Conservation (phyloP, 2,113 vertebrate species). For the Chiloscyllium plagiosum region DNA sequence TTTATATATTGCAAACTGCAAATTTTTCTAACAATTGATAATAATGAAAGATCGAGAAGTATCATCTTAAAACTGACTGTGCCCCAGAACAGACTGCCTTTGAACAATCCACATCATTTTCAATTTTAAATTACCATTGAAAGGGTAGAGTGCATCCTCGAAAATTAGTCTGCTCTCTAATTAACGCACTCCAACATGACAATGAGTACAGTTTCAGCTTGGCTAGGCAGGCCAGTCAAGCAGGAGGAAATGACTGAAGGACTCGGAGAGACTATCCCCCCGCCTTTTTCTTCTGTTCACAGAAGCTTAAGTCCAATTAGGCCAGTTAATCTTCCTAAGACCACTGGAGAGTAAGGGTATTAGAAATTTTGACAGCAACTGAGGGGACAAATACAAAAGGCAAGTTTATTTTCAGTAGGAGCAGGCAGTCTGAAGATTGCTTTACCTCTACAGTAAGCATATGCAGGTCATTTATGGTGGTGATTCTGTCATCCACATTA, state of each 20-base stretch:
- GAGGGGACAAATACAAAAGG: conserved; percentile 46
- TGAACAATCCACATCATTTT: conserved; percentile 89
- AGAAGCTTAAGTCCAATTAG: conserved; percentile 68
- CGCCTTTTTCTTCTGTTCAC: conserved; percentile 55
- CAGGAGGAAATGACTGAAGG: conserved; percentile 79
- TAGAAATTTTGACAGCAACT: conserved; percentile 53
- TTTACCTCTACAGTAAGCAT: conserved; percentile 38
- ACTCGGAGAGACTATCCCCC: conserved; percentile 61
- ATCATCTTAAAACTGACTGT: conserved; percentile 70
- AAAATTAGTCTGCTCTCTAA: conserved; percentile 93
- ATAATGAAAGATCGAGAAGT: conserved; percentile 45
- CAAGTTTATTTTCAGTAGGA: conserved; percentile 45
- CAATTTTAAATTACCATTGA: conserved; percentile 96
- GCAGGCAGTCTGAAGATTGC: conserved; percentile 46
- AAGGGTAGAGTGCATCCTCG: conserved; percentile 88
- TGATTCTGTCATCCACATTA: neutral
- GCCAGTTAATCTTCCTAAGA: conserved; percentile 63
- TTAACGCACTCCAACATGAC: conserved; percentile 91
- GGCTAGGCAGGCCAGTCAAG: conserved; percentile 82
- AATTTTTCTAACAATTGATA: conserved; percentile 54
- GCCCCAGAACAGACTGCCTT: conserved; percentile 84
- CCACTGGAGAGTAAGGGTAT: conserved; percentile 55
- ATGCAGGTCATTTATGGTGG: neutral
- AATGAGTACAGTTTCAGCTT: conserved; percentile 82
- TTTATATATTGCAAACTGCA: conserved; percentile 53